These are phyloP conservation scores for Thamnaconus septentrionalis DNA, from an alignment of 2,113 vertebrate species.

Conservation along the genomic window DNA sequence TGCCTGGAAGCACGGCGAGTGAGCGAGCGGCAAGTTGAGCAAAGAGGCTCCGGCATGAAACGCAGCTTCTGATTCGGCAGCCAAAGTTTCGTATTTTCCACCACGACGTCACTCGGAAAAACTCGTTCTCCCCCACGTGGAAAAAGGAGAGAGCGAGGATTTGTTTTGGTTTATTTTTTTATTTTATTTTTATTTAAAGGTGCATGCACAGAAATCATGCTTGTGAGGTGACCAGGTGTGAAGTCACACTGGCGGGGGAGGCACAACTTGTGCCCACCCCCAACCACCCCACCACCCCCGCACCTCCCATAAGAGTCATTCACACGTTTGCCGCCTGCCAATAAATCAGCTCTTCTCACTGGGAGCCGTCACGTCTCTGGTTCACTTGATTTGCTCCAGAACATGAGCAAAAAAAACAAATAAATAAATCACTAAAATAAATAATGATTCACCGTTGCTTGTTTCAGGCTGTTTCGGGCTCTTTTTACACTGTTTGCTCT, in stretches of 20 bases:
- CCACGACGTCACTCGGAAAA: constrained; percentile 28
- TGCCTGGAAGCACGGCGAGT: constrained; percentile 52
- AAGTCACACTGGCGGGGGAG: too few relatives aligned
- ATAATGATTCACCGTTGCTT: too few relatives aligned
- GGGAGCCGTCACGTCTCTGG: constrained; percentile 20
- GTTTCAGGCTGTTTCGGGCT: too few relatives aligned
- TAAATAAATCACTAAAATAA: too few relatives aligned
- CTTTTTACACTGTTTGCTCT: too few relatives aligned
- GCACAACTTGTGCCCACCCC: too few relatives aligned
- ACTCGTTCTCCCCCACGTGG: constrained; percentile 7
- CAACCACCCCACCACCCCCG: too few relatives aligned
- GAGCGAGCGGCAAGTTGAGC: constrained; percentile 46
- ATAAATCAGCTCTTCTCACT: constrained; percentile 1
- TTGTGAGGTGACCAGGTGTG: not conserved
- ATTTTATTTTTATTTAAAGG: not conserved
- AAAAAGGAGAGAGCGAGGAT: too few relatives aligned
- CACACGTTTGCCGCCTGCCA: not conserved
- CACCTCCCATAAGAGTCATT: too few relatives aligned
- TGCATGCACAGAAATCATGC: not conserved
- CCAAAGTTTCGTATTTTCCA: constrained; percentile 42
- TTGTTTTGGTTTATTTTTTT: too few relatives aligned
- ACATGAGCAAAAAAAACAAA: too few relatives aligned
- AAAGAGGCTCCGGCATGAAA: constrained; percentile 42
- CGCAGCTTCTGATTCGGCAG: constrained; percentile 41
- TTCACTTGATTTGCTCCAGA: too few relatives aligned